Percentiles rank a stretch among this genome's conserved stretches.
Evolutionary conservation across 1,140 invertebrate species (phyloP).

Genomic region (Hirudo medicinalis): DNA sequence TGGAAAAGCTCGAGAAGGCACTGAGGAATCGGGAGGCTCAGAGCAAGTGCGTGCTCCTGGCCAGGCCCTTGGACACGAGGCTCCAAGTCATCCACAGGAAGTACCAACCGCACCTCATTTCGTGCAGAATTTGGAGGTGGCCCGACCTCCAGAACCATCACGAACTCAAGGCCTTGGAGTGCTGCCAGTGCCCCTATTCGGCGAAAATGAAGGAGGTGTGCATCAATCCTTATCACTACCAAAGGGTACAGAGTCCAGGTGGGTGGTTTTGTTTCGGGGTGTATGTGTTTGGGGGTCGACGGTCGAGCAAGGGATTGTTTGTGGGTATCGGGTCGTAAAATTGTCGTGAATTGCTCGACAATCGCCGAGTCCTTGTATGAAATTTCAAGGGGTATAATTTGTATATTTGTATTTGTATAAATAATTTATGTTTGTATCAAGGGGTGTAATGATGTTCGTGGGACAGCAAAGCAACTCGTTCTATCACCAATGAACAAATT

Average conservation of each 20-base stretch:
- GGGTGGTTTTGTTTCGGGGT: neutral
- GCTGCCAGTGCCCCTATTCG: slow-evolving; percentile 79
- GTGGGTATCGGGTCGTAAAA: no score
- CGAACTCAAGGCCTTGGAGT: slow-evolving; percentile 84
- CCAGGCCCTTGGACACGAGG: slow-evolving; percentile 80
- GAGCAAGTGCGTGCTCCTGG: slow-evolving; percentile 95
- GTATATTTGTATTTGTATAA: no score
- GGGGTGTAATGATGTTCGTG: no score
- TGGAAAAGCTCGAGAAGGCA: slow-evolving; percentile 87
- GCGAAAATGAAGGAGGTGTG: slow-evolving; percentile 93
- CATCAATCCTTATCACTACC: slow-evolving; percentile 97
- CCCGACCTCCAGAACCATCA: slow-evolving; percentile 93
- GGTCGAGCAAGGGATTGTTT: no score
- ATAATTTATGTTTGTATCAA: no score
- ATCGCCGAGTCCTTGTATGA: no score
- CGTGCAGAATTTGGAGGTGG: slow-evolving; percentile 95
- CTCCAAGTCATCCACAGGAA: slow-evolving; percentile 77
- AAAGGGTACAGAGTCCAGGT: slow-evolving; percentile 48
- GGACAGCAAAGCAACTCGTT: no score
- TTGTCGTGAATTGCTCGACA: no score
- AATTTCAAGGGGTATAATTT: no score
- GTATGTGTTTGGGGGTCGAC: no score
- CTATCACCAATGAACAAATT: no score
- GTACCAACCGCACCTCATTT: slow-evolving; percentile 89
- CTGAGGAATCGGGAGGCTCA: slow-evolving; percentile 78